A percentile compares a stretch with the other conserved stretches of the same genome.
Conservation (phyloP, 2,888 invertebrate genomes). For the Eulithis prunata region DNA sequence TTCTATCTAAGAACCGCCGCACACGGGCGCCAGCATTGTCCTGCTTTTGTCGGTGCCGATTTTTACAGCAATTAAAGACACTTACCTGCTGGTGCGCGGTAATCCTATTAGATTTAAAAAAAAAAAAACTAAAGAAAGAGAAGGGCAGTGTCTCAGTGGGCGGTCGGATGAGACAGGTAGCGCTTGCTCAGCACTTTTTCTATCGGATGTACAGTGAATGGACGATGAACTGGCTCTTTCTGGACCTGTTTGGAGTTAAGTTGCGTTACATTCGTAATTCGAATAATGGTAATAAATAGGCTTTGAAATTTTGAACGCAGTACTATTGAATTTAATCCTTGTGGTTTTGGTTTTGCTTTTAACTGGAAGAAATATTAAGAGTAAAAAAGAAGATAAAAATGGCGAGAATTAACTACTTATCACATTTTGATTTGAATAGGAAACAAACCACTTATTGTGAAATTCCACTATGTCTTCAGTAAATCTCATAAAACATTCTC, state of each 20-base stretch:
- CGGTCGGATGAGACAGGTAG: conserved; percentile 54
- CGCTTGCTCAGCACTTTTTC: conserved; percentile 37
- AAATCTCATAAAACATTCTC: conserved; percentile 39
- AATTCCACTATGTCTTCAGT: conserved; percentile 31
- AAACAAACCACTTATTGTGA: background rate
- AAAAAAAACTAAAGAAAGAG: conserved; percentile 43
- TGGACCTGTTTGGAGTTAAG: conserved; percentile 34
- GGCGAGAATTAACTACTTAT: too few relatives aligned
- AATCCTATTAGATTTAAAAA: conserved; percentile 71
- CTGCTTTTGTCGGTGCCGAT: conserved; percentile 74
- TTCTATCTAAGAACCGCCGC: conserved; percentile 70
- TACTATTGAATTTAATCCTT: conserved; percentile 1
- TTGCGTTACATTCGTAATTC: conserved; percentile 34
- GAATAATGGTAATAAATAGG: conserved; percentile 20
- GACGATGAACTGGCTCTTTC: conserved; percentile 38
- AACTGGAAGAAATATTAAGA: too few relatives aligned
- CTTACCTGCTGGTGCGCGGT: conserved; percentile 75
- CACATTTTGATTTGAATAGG: background rate
- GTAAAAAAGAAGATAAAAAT: too few relatives aligned
- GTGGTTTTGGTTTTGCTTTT: background rate
- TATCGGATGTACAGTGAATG: conserved; percentile 37
- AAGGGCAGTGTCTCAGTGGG: conserved; percentile 58
- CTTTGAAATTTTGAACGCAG: conserved; percentile 14
- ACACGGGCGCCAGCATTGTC: conserved; percentile 75
- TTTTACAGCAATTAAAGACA: conserved; percentile 83